Conservation (phyloP, 1,140 invertebrate species). For the Drosophila bocki region DNA sequence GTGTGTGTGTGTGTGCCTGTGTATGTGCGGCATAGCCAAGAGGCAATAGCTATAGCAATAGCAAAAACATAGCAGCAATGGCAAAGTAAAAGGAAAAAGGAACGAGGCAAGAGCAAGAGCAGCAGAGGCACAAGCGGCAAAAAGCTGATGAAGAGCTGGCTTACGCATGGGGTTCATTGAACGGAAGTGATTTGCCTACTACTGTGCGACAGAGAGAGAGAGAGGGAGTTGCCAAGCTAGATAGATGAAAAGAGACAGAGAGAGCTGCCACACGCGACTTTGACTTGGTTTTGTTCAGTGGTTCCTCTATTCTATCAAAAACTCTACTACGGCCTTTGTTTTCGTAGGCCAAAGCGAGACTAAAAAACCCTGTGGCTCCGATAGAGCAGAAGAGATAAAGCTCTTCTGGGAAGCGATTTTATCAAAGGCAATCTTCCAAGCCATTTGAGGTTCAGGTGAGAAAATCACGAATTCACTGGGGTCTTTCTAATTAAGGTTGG, state of each 20-base stretch:
- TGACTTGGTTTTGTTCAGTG: conserved; percentile 52
- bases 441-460: conserved; percentile 24
- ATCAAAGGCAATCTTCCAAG: conserved; percentile 25
- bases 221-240: background rate
- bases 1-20: conserved; percentile 4
- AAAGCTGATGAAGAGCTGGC: conserved; percentile 65
- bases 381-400: conserved; percentile 44
- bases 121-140: conserved; percentile 29
- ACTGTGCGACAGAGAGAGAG: conserved; percentile 15
- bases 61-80: conserved; percentile 32
- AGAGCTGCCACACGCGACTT: conserved; percentile 45
- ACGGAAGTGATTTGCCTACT: conserved; percentile 83
- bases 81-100: conserved; percentile 38
- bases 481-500: conserved; percentile 17
- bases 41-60: conserved; percentile 41
- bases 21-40: conserved; percentile 55
- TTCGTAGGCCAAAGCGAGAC: conserved; percentile 21
- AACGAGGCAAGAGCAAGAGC: conserved; percentile 27
- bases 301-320: conserved; percentile 32
- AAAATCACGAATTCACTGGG: conserved; percentile 12
- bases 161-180: conserved; percentile 83
- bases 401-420: conserved; percentile 41
- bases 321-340: conserved; percentile 16
- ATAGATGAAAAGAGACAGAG: conserved; percentile 8
- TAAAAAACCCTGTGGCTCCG: conserved; percentile 35